Conservation (phyloP, 2,797 vertebrate species). For the Poeciliopsis paucimaculata region DNA sequence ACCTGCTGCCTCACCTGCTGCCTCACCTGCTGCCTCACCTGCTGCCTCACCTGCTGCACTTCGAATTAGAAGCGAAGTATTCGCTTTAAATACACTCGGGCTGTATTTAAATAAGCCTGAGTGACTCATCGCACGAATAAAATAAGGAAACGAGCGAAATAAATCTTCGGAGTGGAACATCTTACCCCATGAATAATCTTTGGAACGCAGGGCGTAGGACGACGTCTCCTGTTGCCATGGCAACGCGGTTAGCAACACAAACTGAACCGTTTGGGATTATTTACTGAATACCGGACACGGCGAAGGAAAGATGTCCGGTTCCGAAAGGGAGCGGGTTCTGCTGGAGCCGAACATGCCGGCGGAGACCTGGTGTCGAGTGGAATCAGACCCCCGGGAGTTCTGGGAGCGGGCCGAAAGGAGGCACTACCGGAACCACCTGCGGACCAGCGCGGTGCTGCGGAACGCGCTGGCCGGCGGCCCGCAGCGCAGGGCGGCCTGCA, state of each 20-base stretch:
- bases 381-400: slow-evolving; percentile 54
- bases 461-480: slow-evolving; percentile 19
- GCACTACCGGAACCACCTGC: slow-evolving; percentile 75
- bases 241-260: slow-evolving; percentile 7
- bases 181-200: slow-evolving; percentile 1
- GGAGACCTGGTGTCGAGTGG: slow-evolving; percentile 84
- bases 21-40: too few relatives aligned
- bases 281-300: not conserved
- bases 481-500: slow-evolving; percentile 51
- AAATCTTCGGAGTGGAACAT: slow-evolving; percentile 13
- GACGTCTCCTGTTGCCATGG: slow-evolving; percentile 40
- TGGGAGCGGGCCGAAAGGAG: slow-evolving; percentile 75
- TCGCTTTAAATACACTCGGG: too few relatives aligned
- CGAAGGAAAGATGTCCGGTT: slow-evolving; percentile 37
- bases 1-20: too few relatives aligned
- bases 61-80: not conserved
- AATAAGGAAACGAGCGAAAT: not conserved
- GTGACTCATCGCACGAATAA: not conserved
- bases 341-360: slow-evolving; percentile 73
- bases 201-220: not conserved
- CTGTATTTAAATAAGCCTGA: not conserved
- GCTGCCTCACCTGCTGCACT: too few relatives aligned
- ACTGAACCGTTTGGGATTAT: not conserved
- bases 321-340: slow-evolving; percentile 51
- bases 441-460: slow-evolving; percentile 44